Conservation (phyloP, 92 coral and sea anemone species). For the Umimayanthus chanpuru region DNA sequence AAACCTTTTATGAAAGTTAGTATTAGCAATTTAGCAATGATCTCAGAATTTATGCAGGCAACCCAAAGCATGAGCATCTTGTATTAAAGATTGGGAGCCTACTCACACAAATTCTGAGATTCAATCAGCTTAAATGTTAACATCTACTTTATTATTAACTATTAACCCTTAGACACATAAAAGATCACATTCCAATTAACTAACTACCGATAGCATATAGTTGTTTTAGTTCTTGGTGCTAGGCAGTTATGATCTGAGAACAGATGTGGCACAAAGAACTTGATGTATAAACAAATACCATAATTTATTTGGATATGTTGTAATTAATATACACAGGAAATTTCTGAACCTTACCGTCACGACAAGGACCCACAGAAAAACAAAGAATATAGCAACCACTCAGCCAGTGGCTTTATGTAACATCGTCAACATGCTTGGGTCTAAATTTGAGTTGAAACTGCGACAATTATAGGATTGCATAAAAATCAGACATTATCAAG, state of each 20-base stretch:
- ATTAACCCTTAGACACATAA: neutral
- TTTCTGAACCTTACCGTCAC: neutral
- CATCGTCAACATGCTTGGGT: no score
- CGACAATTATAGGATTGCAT: no score
- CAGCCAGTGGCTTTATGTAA: neutral
- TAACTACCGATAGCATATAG: neutral
- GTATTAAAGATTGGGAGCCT: neutral
- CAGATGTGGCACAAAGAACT: neutral
- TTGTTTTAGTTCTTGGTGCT: neutral
- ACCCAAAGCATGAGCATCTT: neutral
- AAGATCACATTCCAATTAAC: neutral
- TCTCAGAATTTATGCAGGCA: conserved; percentile 20
- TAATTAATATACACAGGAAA: neutral
- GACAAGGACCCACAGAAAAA: neutral
- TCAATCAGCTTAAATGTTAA: neutral
- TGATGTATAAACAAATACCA: neutral
- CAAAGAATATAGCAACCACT: no score
- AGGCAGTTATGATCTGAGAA: neutral
- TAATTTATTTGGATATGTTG: neutral
- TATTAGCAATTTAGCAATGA: neutral
- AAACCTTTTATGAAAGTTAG: conserved; percentile 39
- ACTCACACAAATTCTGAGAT: neutral
- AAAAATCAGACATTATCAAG: no score
- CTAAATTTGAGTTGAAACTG: no score
- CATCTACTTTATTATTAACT: neutral